These are phyloP conservation scores for Drosophila meridiana DNA, from an alignment of 2,888 invertebrate species.

Conservation along the genomic window DNA sequence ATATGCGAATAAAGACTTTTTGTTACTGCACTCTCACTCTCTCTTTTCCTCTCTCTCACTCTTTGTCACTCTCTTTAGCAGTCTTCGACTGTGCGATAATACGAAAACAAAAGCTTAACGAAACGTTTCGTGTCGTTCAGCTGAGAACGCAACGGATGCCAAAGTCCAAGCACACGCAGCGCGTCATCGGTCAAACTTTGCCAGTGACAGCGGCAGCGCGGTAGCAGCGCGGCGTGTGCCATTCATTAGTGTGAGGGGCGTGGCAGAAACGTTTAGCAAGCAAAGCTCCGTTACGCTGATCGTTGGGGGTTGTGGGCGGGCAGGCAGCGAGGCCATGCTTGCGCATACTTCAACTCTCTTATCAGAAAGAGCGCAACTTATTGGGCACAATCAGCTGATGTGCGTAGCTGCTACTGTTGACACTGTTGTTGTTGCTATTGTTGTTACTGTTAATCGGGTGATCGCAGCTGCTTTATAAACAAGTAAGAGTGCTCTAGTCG, in stretches of 20 bases:
- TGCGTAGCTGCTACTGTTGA: constrained; percentile 14
- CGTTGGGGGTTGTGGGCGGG: constrained; percentile 10
- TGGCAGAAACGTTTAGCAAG: constrained; percentile 24
- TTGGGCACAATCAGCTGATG: constrained; percentile 43
- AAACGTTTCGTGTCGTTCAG: constrained; percentile 19
- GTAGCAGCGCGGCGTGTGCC: constrained; percentile 43
- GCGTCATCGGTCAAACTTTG: constrained; percentile 59
- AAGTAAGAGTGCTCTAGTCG: no score
- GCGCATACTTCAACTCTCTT: constrained; percentile 31
- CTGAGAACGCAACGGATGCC: constrained; percentile 29
- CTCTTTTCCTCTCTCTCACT: neutral
- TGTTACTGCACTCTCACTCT: neutral
- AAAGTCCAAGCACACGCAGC: constrained; percentile 60
- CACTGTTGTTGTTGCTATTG: constrained; percentile 3
- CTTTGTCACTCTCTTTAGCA: neutral
- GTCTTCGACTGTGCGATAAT: constrained; percentile 3
- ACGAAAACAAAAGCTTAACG: constrained; percentile 28
- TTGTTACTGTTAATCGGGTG: constrained; percentile 43
- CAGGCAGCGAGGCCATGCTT: neutral
- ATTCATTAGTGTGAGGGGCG: constrained; percentile 35
- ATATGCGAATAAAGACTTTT: constrained; percentile 13
- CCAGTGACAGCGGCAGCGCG: constrained; percentile 18
- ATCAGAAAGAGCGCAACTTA: constrained; percentile 30
- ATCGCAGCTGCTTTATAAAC: constrained; percentile 40
- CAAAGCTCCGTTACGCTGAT: constrained; percentile 30